These are phyloP conservation scores for Pomacea canaliculata DNA, from an alignment of 2,888 invertebrate species.

Conservation along the genomic window DNA sequence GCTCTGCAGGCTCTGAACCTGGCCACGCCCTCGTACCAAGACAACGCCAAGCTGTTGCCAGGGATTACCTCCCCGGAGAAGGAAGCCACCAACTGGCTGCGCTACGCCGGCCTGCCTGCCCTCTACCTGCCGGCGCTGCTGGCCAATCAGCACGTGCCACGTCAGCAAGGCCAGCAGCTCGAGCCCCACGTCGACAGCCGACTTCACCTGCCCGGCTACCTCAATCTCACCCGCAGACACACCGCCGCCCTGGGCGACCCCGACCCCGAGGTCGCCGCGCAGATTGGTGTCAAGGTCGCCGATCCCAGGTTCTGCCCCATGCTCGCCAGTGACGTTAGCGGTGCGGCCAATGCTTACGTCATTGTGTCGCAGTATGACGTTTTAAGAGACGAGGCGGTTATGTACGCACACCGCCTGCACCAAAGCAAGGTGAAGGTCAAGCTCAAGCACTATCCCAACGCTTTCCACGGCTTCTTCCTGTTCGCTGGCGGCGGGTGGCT, in stretches of 20 bases:
- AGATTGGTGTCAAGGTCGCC: slow-evolving; percentile 38
- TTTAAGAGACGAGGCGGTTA: slow-evolving; percentile 68
- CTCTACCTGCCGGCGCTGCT: slow-evolving; percentile 37
- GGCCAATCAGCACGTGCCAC: slow-evolving; percentile 46
- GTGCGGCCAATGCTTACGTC: slow-evolving; percentile 64
- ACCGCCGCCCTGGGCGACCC: slow-evolving; percentile 31
- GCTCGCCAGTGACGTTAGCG: slow-evolving; percentile 56
- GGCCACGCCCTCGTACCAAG: slow-evolving; percentile 61
- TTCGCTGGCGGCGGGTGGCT: slow-evolving; percentile 51
- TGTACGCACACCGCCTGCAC: slow-evolving; percentile 65
- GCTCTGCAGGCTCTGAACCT: slow-evolving; percentile 68
- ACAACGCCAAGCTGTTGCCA: slow-evolving; percentile 40
- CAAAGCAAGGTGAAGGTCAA: slow-evolving; percentile 57
- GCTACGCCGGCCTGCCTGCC: slow-evolving; percentile 40
- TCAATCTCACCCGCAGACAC: slow-evolving; percentile 42
- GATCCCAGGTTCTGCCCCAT: slow-evolving; percentile 64
- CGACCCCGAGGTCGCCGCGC: slow-evolving; percentile 39
- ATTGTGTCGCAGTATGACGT: slow-evolving; percentile 69
- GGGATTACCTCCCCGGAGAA: slow-evolving; percentile 53
- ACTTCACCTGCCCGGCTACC: slow-evolving; percentile 40
- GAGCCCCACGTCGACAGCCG: slow-evolving; percentile 46
- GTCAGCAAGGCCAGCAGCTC: slow-evolving; percentile 21
- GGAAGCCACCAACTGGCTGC: slow-evolving; percentile 49
- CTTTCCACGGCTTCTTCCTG: slow-evolving; percentile 60
- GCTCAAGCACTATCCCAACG: slow-evolving; percentile 52